Conservation (phyloP, 2,888 invertebrate species). For the Blera fallax region DNA sequence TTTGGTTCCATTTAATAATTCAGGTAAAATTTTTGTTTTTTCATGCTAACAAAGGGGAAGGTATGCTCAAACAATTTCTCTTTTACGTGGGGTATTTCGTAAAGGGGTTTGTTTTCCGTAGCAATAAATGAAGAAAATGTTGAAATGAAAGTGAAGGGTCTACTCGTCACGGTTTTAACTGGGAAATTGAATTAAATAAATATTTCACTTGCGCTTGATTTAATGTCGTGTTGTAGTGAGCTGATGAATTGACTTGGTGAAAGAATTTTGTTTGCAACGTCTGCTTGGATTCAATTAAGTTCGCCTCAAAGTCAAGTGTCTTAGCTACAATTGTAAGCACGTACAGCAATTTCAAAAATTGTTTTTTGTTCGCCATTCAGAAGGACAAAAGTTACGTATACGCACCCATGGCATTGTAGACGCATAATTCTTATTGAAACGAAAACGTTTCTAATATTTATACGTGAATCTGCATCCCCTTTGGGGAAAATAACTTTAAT, state of each 20-base stretch:
- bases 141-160: not conserved
- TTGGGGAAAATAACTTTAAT: no score
- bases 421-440: no score
- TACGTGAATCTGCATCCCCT: no score
- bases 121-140: not conserved
- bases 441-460: no score
- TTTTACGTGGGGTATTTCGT: not conserved
- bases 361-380: no score
- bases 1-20: slow-evolving; percentile 5
- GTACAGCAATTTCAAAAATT: no score
- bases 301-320: not conserved
- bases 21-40: not conserved
- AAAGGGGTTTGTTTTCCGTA: not conserved
- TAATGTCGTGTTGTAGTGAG: not conserved
- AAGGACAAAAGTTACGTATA: no score
- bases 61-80: not conserved
- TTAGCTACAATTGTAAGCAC: no score
- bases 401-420: no score
- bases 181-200: not conserved
- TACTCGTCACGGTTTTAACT: not conserved
- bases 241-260: not conserved
- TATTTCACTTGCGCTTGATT: not conserved
- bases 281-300: not conserved
- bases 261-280: not conserved
- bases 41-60: not conserved